Percentiles rank a stretch among this genome's conserved stretches.
phyloP scores from a whole-genome alignment of 2,888 invertebrate species.

The Patella pellucida region DNA sequence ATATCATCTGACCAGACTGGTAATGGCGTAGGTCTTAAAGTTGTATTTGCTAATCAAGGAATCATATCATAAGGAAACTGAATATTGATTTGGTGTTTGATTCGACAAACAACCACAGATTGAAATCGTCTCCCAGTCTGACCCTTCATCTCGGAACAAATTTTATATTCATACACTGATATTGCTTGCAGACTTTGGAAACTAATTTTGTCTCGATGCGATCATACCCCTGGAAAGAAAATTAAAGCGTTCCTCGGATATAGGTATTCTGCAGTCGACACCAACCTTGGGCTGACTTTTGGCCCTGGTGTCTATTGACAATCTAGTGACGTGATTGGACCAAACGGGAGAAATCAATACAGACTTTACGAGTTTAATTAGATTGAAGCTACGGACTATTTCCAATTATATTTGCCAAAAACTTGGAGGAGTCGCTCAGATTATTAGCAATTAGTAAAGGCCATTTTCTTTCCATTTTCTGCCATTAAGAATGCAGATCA shows the following conservation, averaged over 20 bases:
- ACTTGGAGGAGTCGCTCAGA: constrained; percentile 21
- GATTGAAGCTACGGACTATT: constrained; percentile 38
- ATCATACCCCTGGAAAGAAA: constrained; percentile 10
- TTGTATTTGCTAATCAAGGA: constrained; percentile 9
- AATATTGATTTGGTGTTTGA: constrained; percentile 9
- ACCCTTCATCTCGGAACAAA: constrained; percentile 6
- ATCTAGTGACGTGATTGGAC: constrained; percentile 37
- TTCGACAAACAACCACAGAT: constrained; percentile 10
- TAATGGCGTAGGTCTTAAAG: constrained; percentile 9
- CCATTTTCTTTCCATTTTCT: constrained; percentile 22
- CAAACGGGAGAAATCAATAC: constrained; percentile 37
- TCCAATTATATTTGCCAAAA: constrained; percentile 40
- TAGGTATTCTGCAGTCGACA: not conserved
- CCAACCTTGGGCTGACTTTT: not conserved
- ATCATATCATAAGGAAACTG: constrained; percentile 10
- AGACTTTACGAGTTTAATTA: constrained; percentile 41
- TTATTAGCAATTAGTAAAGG: constrained; percentile 33
- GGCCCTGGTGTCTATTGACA: constrained; percentile 33
- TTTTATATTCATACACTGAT: constrained; percentile 10
- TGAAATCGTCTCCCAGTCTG: constrained; percentile 10
- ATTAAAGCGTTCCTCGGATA: constrained; percentile 5
- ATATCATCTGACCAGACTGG: constrained; percentile 1
- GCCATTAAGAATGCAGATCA: constrained; percentile 12
- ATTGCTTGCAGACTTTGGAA: constrained; percentile 12
- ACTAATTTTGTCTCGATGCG: constrained; percentile 9